These are phyloP conservation scores for Zaprionus kolodkinae DNA, from an alignment of 1,140 invertebrate species.

Conservation along the genomic window DNA sequence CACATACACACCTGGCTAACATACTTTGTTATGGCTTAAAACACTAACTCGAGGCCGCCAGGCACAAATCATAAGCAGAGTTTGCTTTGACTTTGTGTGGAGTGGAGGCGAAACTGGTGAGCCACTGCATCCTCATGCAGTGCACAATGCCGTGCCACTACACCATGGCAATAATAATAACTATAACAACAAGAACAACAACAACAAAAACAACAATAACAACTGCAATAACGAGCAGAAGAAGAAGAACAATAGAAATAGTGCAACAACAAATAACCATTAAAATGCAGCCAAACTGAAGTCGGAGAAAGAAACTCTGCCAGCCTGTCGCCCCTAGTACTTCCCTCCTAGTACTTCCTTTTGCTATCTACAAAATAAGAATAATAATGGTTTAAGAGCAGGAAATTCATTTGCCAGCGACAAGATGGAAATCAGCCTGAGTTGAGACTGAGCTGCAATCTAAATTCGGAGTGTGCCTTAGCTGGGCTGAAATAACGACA, in stretches of 20 bases:
- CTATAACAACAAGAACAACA: constrained; percentile 30
- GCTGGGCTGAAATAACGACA: constrained; percentile 3
- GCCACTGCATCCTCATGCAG: constrained; percentile 59
- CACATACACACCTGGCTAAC: background rate
- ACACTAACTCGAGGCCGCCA: constrained; percentile 7
- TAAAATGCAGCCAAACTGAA: constrained; percentile 51
- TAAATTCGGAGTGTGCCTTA: constrained; percentile 15
- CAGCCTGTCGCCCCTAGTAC: background rate
- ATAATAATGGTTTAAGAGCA: constrained; percentile 57
- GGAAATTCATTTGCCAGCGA: constrained; percentile 63
- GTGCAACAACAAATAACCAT: constrained; percentile 54
- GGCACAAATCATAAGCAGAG: constrained; percentile 18
- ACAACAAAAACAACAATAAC: background rate
- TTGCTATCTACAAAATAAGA: constrained; percentile 34
- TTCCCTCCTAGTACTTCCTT: background rate
- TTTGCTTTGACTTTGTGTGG: constrained; percentile 6
- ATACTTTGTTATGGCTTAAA: constrained; percentile 3
- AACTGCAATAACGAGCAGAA: no score
- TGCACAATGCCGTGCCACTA: constrained; percentile 62
- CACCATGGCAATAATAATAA: constrained; percentile 19
- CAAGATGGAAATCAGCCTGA: constrained; percentile 27
- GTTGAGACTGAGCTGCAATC: no score
- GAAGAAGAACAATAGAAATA: constrained; percentile 7
- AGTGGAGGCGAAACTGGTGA: constrained; percentile 4
- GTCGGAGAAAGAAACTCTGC: constrained; percentile 21